A percentile compares a stretch with the other conserved stretches of the same genome.
Conservation (phyloP, 2,113 vertebrate genomes). For the Budorcas taxicolor region DNA sequence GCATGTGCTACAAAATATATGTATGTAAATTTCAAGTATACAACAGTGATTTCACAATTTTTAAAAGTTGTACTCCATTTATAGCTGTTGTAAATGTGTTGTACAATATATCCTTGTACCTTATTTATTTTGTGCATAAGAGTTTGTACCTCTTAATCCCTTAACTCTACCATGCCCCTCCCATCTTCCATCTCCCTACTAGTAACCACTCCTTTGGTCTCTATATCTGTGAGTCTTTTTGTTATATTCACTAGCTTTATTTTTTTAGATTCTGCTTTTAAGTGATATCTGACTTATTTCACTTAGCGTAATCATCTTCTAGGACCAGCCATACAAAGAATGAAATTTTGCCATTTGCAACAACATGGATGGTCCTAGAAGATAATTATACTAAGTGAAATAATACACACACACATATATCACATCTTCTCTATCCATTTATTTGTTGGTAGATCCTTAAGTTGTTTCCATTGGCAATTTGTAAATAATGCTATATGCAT, state of each 20-base stretch:
- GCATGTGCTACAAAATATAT: background rate
- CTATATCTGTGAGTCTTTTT: background rate
- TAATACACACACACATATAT: background rate
- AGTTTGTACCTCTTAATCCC: background rate
- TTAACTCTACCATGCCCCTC: background rate
- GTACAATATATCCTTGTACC: background rate
- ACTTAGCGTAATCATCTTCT: background rate
- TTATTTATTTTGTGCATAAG: background rate
- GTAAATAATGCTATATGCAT: background rate
- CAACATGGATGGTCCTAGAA: background rate
- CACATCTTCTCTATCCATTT: background rate
- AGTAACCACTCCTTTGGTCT: background rate
- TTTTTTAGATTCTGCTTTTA: background rate
- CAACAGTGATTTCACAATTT: background rate
- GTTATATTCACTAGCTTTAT: background rate
- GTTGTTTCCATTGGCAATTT: background rate
- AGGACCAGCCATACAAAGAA: background rate
- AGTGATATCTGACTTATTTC: background rate
- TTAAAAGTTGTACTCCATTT: background rate
- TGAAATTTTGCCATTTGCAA: background rate
- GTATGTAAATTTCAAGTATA: background rate
- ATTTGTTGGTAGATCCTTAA: background rate
- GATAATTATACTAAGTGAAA: background rate
- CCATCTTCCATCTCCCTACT: background rate
- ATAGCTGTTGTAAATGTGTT: background rate